A percentile compares a stretch with the other conserved stretches of the same genome.
These are phyloP conservation scores for Leptocoma aspasia DNA, from an alignment of 2,113 vertebrate genomes.

Conservation along the genomic window DNA sequence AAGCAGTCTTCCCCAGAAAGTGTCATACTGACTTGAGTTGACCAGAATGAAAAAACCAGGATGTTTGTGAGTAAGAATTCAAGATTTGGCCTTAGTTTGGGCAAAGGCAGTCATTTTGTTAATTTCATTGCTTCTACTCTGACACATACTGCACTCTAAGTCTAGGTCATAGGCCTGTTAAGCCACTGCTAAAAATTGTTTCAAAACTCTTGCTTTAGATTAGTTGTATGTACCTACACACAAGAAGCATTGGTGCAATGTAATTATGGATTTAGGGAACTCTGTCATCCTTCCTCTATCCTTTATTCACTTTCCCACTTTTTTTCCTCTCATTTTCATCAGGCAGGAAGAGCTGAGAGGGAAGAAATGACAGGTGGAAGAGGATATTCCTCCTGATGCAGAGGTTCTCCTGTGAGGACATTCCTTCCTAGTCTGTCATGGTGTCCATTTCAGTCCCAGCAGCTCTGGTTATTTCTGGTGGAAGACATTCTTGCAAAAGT, in stretches of 20 bases:
- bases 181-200: neutral
- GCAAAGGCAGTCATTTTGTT: neutral
- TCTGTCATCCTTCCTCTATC: neutral
- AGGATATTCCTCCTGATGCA: neutral
- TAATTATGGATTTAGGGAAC: neutral
- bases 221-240: neutral
- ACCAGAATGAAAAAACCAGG: neutral
- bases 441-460: neutral
- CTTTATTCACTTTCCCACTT: neutral
- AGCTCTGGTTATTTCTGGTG: neutral
- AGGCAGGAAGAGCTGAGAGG: neutral
- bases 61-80: neutral
- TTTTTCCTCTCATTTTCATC: neutral
- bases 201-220: neutral
- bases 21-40: neutral
- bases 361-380: rapidly evolving
- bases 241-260: rapidly evolving
- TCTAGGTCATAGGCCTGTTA: neutral
- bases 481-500: neutral
- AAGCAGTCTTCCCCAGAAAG: neutral
- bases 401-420: neutral
- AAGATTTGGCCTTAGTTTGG: neutral
- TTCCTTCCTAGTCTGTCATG: neutral
- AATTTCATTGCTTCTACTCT: neutral
- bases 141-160: neutral